Evolutionary conservation across 2,113 vertebrate species (phyloP).

Genomic region (Vireo altiloquus): DNA sequence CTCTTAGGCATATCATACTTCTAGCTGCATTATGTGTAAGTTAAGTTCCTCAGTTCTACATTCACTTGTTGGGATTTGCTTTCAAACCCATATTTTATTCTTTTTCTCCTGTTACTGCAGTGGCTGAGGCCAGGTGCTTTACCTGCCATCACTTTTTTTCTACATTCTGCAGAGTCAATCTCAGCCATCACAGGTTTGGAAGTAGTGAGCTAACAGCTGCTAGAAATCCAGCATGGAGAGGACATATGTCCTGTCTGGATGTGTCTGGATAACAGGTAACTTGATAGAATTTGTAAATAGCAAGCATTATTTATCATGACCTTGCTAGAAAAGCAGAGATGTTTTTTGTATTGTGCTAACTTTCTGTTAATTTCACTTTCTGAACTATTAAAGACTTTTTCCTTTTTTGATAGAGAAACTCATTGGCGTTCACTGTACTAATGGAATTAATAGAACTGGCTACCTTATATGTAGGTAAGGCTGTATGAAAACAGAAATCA

Average conservation of each 20-base stretch:
- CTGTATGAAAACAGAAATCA: background rate
- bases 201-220: background rate
- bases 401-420: conserved; percentile 67
- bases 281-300: conserved; percentile 9
- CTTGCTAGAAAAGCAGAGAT: background rate
- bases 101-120: background rate
- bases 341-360: background rate
- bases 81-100: background rate
- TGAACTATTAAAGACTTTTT: conserved; percentile 10
- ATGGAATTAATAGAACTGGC: conserved; percentile 75
- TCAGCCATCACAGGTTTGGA: background rate
- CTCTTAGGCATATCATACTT: background rate
- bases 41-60: background rate
- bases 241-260: background rate
- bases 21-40: background rate
- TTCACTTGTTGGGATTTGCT: background rate
- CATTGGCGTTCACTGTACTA: conserved; percentile 75
- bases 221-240: background rate
- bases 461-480: conserved; percentile 77
- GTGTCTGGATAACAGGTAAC: background rate
- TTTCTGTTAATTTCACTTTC: background rate
- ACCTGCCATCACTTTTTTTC: background rate
- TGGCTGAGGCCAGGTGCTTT: background rate
- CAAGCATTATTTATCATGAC: background rate
- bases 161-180: background rate